phyloP scores from a whole-genome alignment of 1,140 invertebrate species.

The Bombus confusus region DNA sequence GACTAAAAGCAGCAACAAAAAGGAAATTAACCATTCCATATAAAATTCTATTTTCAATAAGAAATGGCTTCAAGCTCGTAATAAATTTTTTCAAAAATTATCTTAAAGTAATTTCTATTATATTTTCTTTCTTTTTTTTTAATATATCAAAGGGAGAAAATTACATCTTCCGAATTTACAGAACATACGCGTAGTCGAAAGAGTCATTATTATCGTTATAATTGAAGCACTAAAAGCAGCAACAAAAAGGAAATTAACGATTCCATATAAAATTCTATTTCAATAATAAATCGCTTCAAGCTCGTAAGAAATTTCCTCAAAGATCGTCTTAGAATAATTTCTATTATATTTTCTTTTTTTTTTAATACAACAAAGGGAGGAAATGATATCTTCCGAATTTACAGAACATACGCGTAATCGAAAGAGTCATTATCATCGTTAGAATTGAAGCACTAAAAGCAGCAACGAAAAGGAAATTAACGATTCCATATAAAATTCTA shows the following conservation, averaged over 20 bases:
- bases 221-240: not conserved
- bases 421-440: not conserved
- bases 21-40: too few relatives aligned
- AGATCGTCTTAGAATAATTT: not conserved
- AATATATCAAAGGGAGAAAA: too few relatives aligned
- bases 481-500: too few relatives aligned
- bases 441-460: not conserved
- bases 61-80: too few relatives aligned
- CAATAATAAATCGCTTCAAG: too few relatives aligned
- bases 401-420: not conserved
- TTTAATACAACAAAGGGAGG: not conserved
- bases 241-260: not conserved
- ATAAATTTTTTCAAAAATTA: not conserved
- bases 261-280: too few relatives aligned
- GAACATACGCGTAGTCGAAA: too few relatives aligned
- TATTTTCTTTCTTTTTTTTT: too few relatives aligned
- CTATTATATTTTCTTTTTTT: too few relatives aligned
- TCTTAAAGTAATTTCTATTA: not conserved
- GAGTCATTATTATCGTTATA: not conserved
- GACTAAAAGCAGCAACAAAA: not conserved
- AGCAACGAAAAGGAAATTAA: not conserved
- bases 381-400: not conserved
- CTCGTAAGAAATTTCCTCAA: too few relatives aligned
- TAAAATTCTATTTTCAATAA: too few relatives aligned
- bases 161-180: too few relatives aligned